Conservation (phyloP, 2,888 invertebrate genomes). For the Blera fallax region DNA sequence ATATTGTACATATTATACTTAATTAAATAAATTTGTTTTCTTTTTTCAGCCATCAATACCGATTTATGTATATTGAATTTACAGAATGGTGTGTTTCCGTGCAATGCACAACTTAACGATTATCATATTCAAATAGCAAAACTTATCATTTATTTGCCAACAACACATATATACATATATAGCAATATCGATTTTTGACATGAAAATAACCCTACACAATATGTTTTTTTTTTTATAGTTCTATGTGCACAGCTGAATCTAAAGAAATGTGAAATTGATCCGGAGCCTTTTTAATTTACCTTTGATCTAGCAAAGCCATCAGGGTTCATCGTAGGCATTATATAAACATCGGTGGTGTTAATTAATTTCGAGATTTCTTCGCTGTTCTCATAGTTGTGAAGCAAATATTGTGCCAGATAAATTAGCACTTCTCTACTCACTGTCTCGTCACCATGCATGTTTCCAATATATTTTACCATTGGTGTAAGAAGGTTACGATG, state of each 20-base stretch:
- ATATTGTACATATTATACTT: neutral
- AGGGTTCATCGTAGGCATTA: conserved; percentile 99
- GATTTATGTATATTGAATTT: neutral
- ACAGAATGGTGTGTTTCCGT: neutral
- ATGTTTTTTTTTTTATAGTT: conserved; percentile 13
- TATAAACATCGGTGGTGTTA: conserved; percentile 93
- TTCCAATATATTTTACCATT: conserved; percentile 96
- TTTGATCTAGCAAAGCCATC: conserved; percentile 94
- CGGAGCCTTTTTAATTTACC: conserved; percentile 82
- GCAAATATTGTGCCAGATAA: conserved; percentile 91
- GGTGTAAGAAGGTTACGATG: conserved; percentile 86
- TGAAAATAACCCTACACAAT: conserved; percentile 26
- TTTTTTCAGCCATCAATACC: neutral
- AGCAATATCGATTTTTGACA: conserved; percentile 30
- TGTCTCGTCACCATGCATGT: conserved; percentile 98
- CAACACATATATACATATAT: conserved; percentile 4
- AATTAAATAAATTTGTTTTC: neutral
- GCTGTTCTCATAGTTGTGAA: conserved; percentile 88
- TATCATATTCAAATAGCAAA: neutral
- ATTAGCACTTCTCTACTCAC: conserved; percentile 93
- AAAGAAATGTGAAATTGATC: neutral
- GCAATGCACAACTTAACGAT: neutral
- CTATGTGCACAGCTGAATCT: conserved; percentile 2
- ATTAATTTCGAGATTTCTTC: conserved; percentile 89
- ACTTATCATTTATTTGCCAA: neutral